Base-by-base conservation (phyloP, 64 coral and sea anemone genomes). In the Stylophora pistillata region DNA sequence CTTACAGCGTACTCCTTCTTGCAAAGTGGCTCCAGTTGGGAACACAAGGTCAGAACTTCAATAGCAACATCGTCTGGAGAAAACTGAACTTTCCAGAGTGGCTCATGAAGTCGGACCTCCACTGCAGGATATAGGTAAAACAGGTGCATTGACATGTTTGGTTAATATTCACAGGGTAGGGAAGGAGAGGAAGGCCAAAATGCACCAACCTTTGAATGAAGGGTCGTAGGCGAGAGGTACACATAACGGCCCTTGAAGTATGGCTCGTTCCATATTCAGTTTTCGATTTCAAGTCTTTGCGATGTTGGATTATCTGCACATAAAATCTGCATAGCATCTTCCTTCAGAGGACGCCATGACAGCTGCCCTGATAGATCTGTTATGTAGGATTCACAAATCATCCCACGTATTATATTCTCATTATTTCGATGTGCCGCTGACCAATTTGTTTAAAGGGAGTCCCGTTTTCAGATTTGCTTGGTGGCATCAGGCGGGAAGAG, bases 91-190 rank as follows among this genome's bases (percentile, higher is more conserved):
- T 99, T 95, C 96, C 96, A 99, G 4, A 99, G 69, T 26, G 96
- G 96, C n/a, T 99, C 96, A 77, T 99, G 87, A 33, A 99, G 93
- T 23, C 93, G 93, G 20, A 99, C 93, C 78, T 99, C 93, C 11
- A 99, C 96, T 99, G 62, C 16, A 87, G 70, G 29, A 80, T 21
- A 7, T 58, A 53, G 23, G 72, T 23, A 87, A 77, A 73, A 86
- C 25, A 58, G 23, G 21, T 82, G 72, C 34, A 72, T 79, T 68
- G 57, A 2, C n/a, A 31, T 16, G 29, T 27, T 53, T 57, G 33
- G 71, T 47, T 55, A 68, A 29, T 15, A 82, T 15, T 58, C n/a
- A 58, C 14, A 32, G 28, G 7, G n/a, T 30, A 23, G 25, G 20
- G 15, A 57, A 6, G 53, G 74, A 80, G 10, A 54, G n/a, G 32